A percentile compares a stretch with the other conserved stretches of the same genome.
These are phyloP conservation scores for Cichlasoma orientale DNA, from an alignment of 2,797 vertebrate species.

Conservation along the genomic window DNA sequence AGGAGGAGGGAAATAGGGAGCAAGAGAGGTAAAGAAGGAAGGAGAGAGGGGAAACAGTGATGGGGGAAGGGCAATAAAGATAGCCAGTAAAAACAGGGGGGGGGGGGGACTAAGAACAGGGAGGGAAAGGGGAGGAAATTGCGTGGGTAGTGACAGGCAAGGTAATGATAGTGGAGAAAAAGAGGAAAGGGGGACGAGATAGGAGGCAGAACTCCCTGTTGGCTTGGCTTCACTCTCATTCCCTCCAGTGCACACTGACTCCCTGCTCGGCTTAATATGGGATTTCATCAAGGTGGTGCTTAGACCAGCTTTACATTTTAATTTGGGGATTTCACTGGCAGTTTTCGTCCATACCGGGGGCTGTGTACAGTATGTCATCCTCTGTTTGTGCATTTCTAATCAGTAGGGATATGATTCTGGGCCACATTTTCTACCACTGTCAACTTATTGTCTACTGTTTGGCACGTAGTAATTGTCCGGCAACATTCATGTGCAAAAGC, in stretches of 20 bases:
- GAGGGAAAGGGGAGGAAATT: conserved; percentile 45
- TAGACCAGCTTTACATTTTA: conserved; percentile 77
- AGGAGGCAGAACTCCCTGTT: conserved; percentile 65
- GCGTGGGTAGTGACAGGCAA: conserved; percentile 59
- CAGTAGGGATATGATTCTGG: conserved; percentile 34
- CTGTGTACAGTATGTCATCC: conserved; percentile 33
- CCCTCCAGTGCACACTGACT: conserved; percentile 70
- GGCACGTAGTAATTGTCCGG: conserved; percentile 41
- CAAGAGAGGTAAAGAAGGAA: conserved; percentile 10
- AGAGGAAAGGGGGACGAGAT: conserved; percentile 43
- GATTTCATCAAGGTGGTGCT: conserved; percentile 76
- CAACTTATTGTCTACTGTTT: conserved; percentile 36
- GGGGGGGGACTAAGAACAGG: no score
- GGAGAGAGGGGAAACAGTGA: conserved; percentile 12
- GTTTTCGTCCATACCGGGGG: conserved; percentile 36
- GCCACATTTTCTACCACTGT: conserved; percentile 38
- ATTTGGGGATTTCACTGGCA: conserved; percentile 62
- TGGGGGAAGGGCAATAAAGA: conserved; percentile 44
- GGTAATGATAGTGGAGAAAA: conserved; percentile 63
- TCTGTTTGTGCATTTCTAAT: conserved; percentile 48
- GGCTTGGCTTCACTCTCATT: conserved; percentile 67
- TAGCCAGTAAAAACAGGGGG: conserved; percentile 5
- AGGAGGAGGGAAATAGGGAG: not conserved
- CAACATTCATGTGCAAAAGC: conserved; percentile 30
- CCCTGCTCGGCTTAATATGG: conserved; percentile 68